phyloP scores from a whole-genome alignment of 2,113 vertebrate genomes.

The Vulpes lagopus region DNA sequence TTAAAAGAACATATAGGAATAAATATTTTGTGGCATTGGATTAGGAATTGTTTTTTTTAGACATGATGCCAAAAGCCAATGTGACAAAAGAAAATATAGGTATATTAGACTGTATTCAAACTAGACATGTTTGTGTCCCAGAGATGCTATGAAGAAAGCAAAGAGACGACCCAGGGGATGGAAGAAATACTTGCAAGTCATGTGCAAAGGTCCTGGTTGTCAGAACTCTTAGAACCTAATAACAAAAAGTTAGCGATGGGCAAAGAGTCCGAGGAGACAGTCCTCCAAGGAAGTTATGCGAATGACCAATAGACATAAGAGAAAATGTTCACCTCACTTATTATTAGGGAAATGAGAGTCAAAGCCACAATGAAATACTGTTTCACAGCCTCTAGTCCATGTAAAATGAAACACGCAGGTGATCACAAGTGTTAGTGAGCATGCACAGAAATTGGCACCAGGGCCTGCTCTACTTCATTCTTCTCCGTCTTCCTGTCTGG shows the following conservation, averaged over 20 bases:
- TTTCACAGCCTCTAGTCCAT: background rate
- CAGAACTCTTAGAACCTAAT: background rate
- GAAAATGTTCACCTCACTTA: background rate
- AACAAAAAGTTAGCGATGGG: background rate
- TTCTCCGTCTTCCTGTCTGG: too few species aligned
- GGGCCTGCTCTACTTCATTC: background rate
- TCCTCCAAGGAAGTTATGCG: background rate
- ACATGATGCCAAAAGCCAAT: background rate
- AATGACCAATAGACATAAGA: background rate
- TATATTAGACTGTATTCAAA: background rate
- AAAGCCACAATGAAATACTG: background rate
- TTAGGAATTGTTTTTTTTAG: background rate
- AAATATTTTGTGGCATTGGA: background rate
- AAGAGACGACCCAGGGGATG: background rate
- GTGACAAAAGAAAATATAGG: background rate
- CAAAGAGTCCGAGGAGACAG: background rate
- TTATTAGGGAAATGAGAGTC: background rate
- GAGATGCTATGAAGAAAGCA: background rate
- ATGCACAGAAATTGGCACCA: background rate
- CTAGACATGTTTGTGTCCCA: background rate
- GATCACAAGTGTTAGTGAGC: background rate
- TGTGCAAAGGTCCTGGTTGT: background rate
- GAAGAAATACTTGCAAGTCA: background rate
- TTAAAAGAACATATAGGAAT: background rate
- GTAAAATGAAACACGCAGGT: background rate